Base-by-base conservation (phyloP, 1,140 invertebrate species). In the Pollicipes pollicipes region DNA sequence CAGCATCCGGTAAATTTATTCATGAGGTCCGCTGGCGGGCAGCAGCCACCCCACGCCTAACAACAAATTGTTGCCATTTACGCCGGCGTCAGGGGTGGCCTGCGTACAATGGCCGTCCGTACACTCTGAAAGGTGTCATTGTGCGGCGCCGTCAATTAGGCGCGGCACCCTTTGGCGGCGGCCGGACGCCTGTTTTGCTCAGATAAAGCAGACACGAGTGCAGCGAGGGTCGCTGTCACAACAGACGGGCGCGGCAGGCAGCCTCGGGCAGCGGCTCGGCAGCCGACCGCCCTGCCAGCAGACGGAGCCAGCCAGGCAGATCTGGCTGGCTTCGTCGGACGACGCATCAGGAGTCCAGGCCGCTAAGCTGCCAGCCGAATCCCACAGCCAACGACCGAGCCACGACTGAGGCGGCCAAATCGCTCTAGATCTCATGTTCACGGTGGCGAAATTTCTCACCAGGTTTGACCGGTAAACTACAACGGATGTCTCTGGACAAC, bases 31-130 rank as follows among this genome's bases (percentile, higher is more conserved):
- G 45, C 45, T 2, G 45, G 13, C 13, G 2, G 45, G 45, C 45
- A 21, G 13, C 13, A 10, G 45, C 45, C 45, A 58, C 45, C 45
- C 45, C 45, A 21, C 13, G 45, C 45, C 45, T 58, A 58, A 58
- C 45, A 58, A 58, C 45, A 58, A 58, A 58, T 58, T 58, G 45
- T 58, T 58, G 45, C 45, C 45, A 58, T 58, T 58, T 58, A 21
- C 24, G 45, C 45, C 13, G 13, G 45, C 10, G 13, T 16, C 45
- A 21, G 45, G 13, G 45, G 45, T 21, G 45, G 45, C 45, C n/a
- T 10, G 45, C 10, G 45, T 21, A 58, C 45, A 58, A 58, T 58
- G 17, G 13, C 45, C 13, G 45, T 10, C 45, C 13, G 45, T 58
- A 21, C 45, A 58, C 45, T 21, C 45, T 58, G 10, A 58, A n/a